Conservation (phyloP, 1,140 invertebrate genomes). For the Brachionus asplanchnoidis region DNA sequence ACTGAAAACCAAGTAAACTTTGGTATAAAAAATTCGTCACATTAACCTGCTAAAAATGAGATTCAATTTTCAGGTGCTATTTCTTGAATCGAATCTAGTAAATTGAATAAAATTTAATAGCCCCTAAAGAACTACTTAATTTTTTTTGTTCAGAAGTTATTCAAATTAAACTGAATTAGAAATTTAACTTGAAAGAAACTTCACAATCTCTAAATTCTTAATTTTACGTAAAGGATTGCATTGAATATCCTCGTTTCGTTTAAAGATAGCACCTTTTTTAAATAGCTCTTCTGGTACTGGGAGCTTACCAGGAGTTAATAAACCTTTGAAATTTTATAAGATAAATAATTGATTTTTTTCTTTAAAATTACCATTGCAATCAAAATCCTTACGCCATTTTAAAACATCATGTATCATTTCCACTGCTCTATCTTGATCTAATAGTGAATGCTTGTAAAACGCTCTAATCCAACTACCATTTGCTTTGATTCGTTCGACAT, state of each 20-base stretch:
- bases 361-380: neutral
- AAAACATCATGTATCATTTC: neutral
- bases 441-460: conserved; percentile 9
- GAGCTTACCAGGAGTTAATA: neutral
- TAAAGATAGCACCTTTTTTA: neutral
- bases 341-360: neutral
- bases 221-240: conserved; percentile 35
- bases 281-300: conserved; percentile 24
- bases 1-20: too few species aligned
- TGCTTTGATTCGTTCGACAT: conserved; percentile 38
- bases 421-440: neutral
- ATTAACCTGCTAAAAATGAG: too few species aligned
- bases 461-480: conserved; percentile 17
- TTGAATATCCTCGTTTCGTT: conserved; percentile 12
- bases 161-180: too few species aligned
- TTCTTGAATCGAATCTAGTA: too few species aligned
- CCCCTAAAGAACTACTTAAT: too few species aligned
- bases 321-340: neutral
- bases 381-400: conserved; percentile 23
- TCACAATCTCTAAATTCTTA: neutral
- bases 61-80: too few species aligned
- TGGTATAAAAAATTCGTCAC: too few species aligned
- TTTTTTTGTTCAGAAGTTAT: too few species aligned
- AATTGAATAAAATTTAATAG: too few species aligned
- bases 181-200: too few species aligned